Conservation (phyloP, 1,140 invertebrate species). For the Hesperophylax magnus region DNA sequence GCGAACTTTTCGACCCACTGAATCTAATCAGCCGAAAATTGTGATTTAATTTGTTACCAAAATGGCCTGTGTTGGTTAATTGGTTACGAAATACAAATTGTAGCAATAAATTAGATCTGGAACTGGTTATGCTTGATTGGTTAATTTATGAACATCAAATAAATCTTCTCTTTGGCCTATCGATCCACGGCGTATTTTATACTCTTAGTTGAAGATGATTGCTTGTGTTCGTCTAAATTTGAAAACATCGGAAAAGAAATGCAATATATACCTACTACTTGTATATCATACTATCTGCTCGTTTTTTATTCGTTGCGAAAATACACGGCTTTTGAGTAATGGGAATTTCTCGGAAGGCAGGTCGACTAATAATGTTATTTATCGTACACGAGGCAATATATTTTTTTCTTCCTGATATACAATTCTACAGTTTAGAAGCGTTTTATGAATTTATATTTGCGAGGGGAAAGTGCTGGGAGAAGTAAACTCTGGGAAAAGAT, state of each 20-base stretch:
- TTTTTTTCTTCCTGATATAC: constrained; percentile 43
- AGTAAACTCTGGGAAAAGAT: constrained; percentile 30
- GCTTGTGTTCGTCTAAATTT: constrained; percentile 3
- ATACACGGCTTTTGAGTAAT: constrained; percentile 42
- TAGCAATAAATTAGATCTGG: constrained; percentile 19
- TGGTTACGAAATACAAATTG: constrained; percentile 33
- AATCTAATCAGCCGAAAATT: constrained; percentile 36
- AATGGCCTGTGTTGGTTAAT: constrained; percentile 19
- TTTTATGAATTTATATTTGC: constrained; percentile 41
- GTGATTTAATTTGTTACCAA: constrained; percentile 35
- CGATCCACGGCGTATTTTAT: not conserved
- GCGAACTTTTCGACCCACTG: constrained; percentile 17
- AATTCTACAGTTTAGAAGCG: constrained; percentile 44
- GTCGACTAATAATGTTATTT: constrained; percentile 48
- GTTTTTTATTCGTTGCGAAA: constrained; percentile 30
- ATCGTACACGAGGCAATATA: constrained; percentile 43
- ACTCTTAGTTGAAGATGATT: not conserved
- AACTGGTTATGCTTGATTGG: constrained; percentile 13
- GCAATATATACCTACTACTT: not conserved
- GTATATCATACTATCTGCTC: not conserved
- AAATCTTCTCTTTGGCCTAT: not conserved
- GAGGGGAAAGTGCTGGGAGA: constrained; percentile 24
- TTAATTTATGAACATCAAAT: constrained; percentile 15
- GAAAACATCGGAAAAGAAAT: constrained; percentile 34
- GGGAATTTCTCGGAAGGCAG: constrained; percentile 39